Base-by-base conservation (phyloP, 2,113 vertebrate species). In the Climacteris rufus region DNA sequence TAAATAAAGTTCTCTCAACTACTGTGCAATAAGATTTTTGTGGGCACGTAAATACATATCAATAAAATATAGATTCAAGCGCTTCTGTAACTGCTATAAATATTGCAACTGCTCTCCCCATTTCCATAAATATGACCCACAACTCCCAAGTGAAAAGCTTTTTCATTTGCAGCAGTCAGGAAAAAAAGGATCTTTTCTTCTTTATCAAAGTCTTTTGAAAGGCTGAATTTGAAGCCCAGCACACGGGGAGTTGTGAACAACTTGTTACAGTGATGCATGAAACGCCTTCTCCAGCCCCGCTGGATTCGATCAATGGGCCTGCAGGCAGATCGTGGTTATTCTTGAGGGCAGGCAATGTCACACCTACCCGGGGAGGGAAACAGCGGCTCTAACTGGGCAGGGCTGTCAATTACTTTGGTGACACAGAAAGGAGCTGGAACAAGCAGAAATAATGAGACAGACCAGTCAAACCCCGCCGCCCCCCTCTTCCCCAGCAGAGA, bases 61-160 rank as follows among this genome's bases (percentile, higher is more conserved):
- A 96, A 96, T 95, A 97, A 96, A 96, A 92, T 82, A 96, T 77
- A 93, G 87, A 95, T 93, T 93, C 68, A 74, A 96, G 86, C 2
- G 11, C 66, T 90, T 83, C 81, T 91, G 76, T 94, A 88, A 75
- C 86, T 2, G 14, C 87, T 66, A 94, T 94, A 95, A 93, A 95
- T 97, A 95, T 72, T 95, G 74, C 77, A 88, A 94, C 56, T 37
- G 68, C 64, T 93, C 91, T 94, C 65, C 30, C 47, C 31, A 88
- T 95, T 94, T 94, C 93, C 92, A 95, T 94, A 96, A 96, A 96
- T 91, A 95, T 71, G 79, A 88, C 81, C 94, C 91, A 76, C 10
- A 22, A 88, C 68, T 97, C 93, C 89, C 90, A 94, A 57, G 90
- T 39, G 96, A 95, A 94, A 95, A 94, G 49, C 31, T 88, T 94